A percentile compares a stretch with the other conserved stretches of the same genome.
Conservation (phyloP, 2,888 invertebrate species). For the Falcaria lacertinaria region DNA sequence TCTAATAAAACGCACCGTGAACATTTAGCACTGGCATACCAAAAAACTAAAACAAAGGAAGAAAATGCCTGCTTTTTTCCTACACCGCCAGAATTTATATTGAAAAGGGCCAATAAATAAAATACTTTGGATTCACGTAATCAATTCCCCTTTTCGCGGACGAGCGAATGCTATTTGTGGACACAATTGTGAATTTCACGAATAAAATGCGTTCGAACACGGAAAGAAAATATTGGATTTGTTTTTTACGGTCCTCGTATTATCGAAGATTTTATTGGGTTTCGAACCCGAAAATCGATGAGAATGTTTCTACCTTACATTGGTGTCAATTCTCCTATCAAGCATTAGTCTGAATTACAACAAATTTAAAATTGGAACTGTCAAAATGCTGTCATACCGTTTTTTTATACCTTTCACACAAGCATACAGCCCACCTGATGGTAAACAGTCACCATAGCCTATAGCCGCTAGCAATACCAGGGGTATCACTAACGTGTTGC, state of each 20-base stretch:
- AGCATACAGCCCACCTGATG: too few species aligned
- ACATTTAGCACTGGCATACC: constrained; percentile 23
- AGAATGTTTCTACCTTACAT: too few species aligned
- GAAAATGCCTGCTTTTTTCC: constrained; percentile 37
- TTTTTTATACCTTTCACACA: too few species aligned
- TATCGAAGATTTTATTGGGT: not conserved
- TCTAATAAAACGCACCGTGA: constrained; percentile 28
- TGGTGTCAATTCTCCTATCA: too few species aligned
- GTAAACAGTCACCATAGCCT: too few species aligned
- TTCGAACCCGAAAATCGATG: too few species aligned
- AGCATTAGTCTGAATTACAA: too few species aligned
- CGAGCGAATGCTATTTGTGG: constrained; percentile 35
- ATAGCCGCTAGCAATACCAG: too few species aligned
- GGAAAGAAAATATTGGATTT: not conserved
- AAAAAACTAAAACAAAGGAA: constrained; percentile 19
- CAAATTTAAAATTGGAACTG: too few species aligned
- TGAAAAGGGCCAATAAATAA: constrained; percentile 53
- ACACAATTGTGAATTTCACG: constrained; percentile 18
- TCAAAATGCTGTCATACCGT: too few species aligned
- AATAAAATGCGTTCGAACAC: constrained; percentile 2
- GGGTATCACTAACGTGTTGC: too few species aligned
- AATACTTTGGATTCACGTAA: constrained; percentile 41
- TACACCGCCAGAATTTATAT: constrained; percentile 49
- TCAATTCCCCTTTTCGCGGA: constrained; percentile 46
- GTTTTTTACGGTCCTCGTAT: not conserved